Evolutionary conservation across 2,797 vertebrate species (phyloP).

Genomic region (Catharus ustulatus): DNA sequence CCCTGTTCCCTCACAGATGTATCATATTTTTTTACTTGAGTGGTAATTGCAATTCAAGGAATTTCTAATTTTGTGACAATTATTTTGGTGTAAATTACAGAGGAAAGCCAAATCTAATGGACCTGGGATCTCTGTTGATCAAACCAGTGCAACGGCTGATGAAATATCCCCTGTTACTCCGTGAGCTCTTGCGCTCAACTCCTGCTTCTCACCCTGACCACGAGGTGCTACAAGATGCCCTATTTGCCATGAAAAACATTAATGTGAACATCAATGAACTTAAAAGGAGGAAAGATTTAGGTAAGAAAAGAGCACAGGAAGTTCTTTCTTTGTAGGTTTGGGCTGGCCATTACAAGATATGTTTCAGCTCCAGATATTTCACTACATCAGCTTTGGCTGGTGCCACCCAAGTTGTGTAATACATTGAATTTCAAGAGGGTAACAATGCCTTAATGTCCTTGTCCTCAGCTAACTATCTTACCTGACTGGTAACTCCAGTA

Average conservation of each 20-base stretch:
- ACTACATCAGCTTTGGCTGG: neutral
- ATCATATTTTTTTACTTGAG: neutral
- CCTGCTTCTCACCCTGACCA: slow-evolving; percentile 89
- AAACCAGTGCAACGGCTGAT: slow-evolving; percentile 96
- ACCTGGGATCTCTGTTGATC: slow-evolving; percentile 96
- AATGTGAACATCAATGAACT: slow-evolving; percentile 96
- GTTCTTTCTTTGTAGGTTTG: neutral
- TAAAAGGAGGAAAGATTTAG: slow-evolving; percentile 94
- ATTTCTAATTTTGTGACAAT: neutral
- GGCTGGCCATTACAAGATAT: neutral
- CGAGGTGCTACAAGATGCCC: slow-evolving; percentile 82
- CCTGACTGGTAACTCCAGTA: neutral
- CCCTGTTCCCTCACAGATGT: neutral
- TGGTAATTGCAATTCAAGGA: neutral
- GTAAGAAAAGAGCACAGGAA: slow-evolving; percentile 72
- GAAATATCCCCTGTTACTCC: slow-evolving; percentile 93
- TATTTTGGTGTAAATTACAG: slow-evolving; percentile 71
- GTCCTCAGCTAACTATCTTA: neutral
- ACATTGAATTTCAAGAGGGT: neutral
- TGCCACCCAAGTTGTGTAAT: neutral
- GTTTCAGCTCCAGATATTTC: neutral
- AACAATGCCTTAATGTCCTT: neutral
- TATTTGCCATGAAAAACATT: slow-evolving; percentile 84
- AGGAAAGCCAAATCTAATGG: slow-evolving; percentile 88
- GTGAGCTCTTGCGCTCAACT: slow-evolving; percentile 90